Evolutionary conservation across 2,113 vertebrate genomes (phyloP).

Genomic region (Pollimyrus isidori): DNA sequence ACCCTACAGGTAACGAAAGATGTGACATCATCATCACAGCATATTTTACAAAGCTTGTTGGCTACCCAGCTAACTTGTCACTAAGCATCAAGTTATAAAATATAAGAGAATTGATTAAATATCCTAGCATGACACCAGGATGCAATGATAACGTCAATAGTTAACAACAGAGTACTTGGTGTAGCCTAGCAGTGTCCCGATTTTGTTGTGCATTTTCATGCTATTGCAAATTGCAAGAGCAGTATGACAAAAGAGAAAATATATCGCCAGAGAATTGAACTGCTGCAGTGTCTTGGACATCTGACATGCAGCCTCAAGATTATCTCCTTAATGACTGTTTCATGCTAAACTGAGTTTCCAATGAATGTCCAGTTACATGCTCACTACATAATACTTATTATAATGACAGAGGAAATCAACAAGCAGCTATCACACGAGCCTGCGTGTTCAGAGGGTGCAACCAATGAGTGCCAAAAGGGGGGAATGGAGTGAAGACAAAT

Average conservation of each 20-base stretch:
- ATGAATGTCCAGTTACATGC: not conserved
- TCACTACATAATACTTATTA: not conserved
- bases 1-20: not conserved
- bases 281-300: not conserved
- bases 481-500: not conserved
- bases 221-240: not conserved
- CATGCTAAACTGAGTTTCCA: not conserved
- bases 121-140: not conserved
- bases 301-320: not conserved
- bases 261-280: not conserved
- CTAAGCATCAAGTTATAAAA: not conserved
- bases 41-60: not conserved
- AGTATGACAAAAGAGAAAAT: not conserved
- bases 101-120: not conserved
- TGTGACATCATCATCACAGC: not conserved
- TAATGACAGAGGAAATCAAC: not conserved
- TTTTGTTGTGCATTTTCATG: not conserved
- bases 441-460: not conserved
- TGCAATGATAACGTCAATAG: not conserved
- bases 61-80: not conserved
- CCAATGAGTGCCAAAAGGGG: not conserved
- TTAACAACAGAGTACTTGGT: not conserved
- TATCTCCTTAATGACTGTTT: not conserved
- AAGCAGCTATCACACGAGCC: not conserved
- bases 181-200: not conserved